A percentile compares a stretch with the other conserved stretches of the same genome.
Evolutionary conservation across 1,140 invertebrate species (phyloP).

Genomic region (Drosophila elegans): DNA sequence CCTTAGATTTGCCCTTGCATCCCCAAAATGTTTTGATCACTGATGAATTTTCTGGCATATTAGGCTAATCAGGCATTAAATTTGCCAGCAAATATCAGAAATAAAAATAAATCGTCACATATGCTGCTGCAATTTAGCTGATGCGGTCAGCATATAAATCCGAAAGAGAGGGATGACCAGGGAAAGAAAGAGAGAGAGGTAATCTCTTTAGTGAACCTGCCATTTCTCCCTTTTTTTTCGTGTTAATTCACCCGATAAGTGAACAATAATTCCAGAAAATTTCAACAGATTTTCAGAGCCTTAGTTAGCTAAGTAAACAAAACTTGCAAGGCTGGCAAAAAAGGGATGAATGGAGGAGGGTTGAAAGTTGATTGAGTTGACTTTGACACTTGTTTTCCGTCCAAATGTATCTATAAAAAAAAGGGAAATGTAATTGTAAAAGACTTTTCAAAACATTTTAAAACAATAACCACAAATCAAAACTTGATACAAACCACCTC

Average conservation of each 20-base stretch:
- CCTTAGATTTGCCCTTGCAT: background rate
- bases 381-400: slow-evolving; percentile 48
- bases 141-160: slow-evolving; percentile 47
- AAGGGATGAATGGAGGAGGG: slow-evolving; percentile 7
- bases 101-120: slow-evolving; percentile 72
- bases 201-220: slow-evolving; percentile 13
- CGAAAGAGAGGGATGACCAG: slow-evolving; percentile 7
- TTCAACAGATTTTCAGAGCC: slow-evolving; percentile 53
- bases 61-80: slow-evolving; percentile 69
- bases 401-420: slow-evolving; percentile 19
- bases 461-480: slow-evolving; percentile 51
- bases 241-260: slow-evolving; percentile 81
- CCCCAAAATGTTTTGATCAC: slow-evolving; percentile 5
- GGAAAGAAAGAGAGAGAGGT: slow-evolving; percentile 12
- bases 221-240: slow-evolving; percentile 44
- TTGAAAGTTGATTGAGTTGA: slow-evolving; percentile 42
- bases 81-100: slow-evolving; percentile 46
- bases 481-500: slow-evolving; percentile 10
- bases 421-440: slow-evolving; percentile 43
- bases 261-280: slow-evolving; percentile 76
- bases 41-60: slow-evolving; percentile 22
- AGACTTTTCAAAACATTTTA: slow-evolving; percentile 64
- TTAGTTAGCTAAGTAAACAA: slow-evolving; percentile 65
- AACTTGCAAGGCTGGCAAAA: slow-evolving; percentile 22
- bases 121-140: slow-evolving; percentile 72